phyloP scores from a whole-genome alignment of 2,113 vertebrate species.

The Ptilonorhynchus violaceus region DNA sequence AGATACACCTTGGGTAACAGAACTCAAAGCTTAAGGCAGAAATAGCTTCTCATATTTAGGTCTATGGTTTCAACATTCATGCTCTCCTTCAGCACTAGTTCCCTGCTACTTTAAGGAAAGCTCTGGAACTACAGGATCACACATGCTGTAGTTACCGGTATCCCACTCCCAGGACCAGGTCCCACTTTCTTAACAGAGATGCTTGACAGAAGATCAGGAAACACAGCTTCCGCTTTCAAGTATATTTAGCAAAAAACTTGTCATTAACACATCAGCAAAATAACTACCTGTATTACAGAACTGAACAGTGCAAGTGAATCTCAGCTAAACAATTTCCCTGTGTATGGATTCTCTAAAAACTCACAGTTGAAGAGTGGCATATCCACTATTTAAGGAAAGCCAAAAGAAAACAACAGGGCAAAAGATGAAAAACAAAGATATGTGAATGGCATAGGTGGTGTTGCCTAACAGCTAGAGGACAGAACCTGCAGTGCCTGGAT shows the following conservation, averaged over 20 bases:
- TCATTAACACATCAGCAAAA: background rate
- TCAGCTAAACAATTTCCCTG: background rate
- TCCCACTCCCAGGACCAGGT: background rate
- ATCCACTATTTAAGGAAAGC: background rate
- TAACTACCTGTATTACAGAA: background rate
- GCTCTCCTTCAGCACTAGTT: constrained; percentile 13
- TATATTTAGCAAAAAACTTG: background rate
- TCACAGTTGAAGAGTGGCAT: background rate
- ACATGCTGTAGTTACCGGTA: background rate
- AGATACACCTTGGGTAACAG: background rate
- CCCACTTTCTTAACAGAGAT: background rate
- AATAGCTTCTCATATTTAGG: background rate
- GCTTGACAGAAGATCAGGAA: background rate
- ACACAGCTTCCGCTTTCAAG: background rate
- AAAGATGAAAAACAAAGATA: background rate
- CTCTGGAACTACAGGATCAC: background rate
- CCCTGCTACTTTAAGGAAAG: background rate
- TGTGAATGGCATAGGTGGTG: background rate
- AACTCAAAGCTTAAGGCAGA: background rate
- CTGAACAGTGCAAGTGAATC: background rate
- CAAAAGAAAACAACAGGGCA: background rate
- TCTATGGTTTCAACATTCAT: background rate
- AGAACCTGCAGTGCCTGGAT: background rate
- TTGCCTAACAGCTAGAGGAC: background rate
- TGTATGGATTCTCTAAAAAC: background rate